phyloP scores from a whole-genome alignment of 1,140 invertebrate species.

The Himalopsyche phryganea region DNA sequence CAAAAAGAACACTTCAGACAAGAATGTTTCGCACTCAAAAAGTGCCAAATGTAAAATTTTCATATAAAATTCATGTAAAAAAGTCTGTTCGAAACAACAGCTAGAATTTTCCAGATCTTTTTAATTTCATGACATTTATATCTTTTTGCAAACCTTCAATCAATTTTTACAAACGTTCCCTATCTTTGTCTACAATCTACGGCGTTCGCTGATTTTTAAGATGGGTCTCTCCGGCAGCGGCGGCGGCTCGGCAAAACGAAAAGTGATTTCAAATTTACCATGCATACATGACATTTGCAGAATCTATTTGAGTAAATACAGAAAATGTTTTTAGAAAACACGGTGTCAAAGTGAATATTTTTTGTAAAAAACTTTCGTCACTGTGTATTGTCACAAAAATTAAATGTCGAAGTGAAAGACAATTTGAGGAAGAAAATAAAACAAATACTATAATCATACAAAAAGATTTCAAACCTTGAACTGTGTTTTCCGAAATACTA shows the following conservation, averaged over 20 bases:
- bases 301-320: constrained; percentile 29
- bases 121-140: no score
- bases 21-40: no score
- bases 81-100: no score
- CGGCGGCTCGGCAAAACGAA: constrained; percentile 49
- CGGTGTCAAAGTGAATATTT: background rate
- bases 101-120: no score
- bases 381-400: no score
- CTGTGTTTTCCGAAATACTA: constrained; percentile 17
- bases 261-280: constrained; percentile 43
- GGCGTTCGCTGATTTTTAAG: constrained; percentile 8
- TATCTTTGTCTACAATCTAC: constrained; percentile 28
- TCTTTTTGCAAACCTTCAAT: constrained; percentile 18
- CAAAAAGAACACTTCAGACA: no score
- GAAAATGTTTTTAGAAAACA: constrained; percentile 20
- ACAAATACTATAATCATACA: background rate
- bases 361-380: background rate
- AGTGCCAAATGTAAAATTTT: no score
- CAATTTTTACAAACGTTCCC: constrained; percentile 32
- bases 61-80: no score
- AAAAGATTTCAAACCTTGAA: background rate
- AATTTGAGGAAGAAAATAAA: background rate
- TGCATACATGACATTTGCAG: constrained; percentile 36
- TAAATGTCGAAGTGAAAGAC: no score
- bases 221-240: constrained; percentile 17